Percentiles rank a stretch among this genome's conserved stretches.
phyloP scores from a whole-genome alignment of 1,140 invertebrate genomes.

The Aphelenchoides besseyi region DNA sequence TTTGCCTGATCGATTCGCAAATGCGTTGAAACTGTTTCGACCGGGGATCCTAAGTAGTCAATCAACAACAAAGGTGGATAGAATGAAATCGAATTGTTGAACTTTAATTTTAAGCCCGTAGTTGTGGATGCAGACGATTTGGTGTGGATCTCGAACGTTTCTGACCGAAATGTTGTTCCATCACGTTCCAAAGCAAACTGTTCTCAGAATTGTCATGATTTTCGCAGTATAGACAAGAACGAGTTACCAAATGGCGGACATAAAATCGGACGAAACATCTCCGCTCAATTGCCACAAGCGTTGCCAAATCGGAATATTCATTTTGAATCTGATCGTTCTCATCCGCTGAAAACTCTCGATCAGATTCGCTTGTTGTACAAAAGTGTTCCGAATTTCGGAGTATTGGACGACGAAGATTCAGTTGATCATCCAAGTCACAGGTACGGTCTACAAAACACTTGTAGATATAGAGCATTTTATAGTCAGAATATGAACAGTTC shows the following conservation, averaged over 20 bases:
- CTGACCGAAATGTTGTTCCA: background rate
- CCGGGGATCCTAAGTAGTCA: background rate
- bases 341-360: slow-evolving; percentile 14
- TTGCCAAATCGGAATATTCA: background rate
- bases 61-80: background rate
- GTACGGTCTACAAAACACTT: too few relatives aligned
- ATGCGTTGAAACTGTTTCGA: background rate
- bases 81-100: background rate
- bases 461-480: too few relatives aligned
- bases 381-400: slow-evolving; percentile 22
- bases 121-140: slow-evolving; percentile 32
- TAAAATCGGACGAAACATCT: background rate
- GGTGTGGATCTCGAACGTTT: slow-evolving; percentile 17
- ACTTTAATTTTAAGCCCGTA: slow-evolving; percentile 12
- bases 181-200: background rate
- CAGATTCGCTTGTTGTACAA: slow-evolving; percentile 25
- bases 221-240: slow-evolving; percentile 7
- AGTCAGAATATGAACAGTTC: too few relatives aligned
- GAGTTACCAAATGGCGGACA: background rate
- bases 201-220: background rate
- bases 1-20: background rate
- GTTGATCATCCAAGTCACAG: too few relatives aligned
- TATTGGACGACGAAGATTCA: background rate
- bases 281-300: background rate
- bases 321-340: background rate